phyloP scores from a whole-genome alignment of 1,140 invertebrate genomes.

The Drosophila dunni region DNA sequence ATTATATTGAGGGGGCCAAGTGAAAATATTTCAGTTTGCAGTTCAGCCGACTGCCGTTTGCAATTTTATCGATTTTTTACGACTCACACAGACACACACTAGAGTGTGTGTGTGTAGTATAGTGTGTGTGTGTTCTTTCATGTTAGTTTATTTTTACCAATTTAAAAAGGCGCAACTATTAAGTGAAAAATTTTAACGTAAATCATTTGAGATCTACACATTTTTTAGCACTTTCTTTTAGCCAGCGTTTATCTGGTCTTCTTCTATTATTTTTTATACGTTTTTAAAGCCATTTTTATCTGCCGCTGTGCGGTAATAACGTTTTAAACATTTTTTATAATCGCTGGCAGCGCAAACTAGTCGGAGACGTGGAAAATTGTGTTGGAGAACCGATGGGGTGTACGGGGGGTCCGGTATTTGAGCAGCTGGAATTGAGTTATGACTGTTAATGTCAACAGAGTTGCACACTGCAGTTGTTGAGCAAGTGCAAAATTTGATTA shows the following conservation, averaged over 20 bases:
- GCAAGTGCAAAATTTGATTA: conserved; percentile 32
- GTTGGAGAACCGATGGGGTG: neutral
- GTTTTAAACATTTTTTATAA: conserved; percentile 3
- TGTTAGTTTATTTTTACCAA: conserved; percentile 47
- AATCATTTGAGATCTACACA: neutral
- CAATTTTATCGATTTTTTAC: conserved; percentile 75
- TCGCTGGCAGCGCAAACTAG: neutral
- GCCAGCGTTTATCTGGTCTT: neutral
- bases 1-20: conserved; percentile 40
- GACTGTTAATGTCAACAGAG: conserved; percentile 21
- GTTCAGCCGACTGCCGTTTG: conserved; percentile 29
- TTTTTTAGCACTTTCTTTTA: neutral
- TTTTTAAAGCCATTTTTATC: conserved; percentile 4
- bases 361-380: neutral
- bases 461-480: conserved; percentile 17
- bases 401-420: too few relatives aligned
- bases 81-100: conserved; percentile 9
- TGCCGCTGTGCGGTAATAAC: neutral
- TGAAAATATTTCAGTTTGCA: conserved; percentile 3
- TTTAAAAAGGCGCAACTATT: conserved; percentile 40
- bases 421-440: conserved; percentile 4
- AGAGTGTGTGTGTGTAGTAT: neutral
- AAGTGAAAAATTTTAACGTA: conserved; percentile 19
- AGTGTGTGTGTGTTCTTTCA: conserved; percentile 2
- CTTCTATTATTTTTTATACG: conserved; percentile 7